Evolutionary conservation across 1,140 invertebrate species (phyloP), one percentile per base, ranked within the genome.

Genomic region (Euglossa dilemma): DNA sequence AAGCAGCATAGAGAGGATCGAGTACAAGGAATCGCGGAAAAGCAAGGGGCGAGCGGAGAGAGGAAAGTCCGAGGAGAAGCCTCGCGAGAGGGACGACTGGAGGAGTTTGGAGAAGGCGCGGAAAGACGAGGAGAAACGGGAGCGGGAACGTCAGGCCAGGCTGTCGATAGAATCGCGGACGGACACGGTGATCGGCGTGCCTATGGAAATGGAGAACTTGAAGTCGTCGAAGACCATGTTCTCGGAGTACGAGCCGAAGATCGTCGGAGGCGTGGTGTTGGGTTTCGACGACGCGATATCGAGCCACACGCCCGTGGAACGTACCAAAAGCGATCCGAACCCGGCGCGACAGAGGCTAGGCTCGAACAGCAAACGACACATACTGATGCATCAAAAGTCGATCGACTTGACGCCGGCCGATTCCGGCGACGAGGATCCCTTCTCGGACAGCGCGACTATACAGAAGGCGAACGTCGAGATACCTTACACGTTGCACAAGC

Each of bases 361-460:
- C 77, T 96, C 96, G 43, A 97, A 96, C 89, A 96, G 95, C 16
- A 95, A 97, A 50, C 95, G 97, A 5, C 96, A 97, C 91, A 95
- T 97, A 57, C 92, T 98, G n/a, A 97, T 97, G 95, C 97, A 98
- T 92, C 97, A 98, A 87, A 98, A 98, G 91, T 97, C 97, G 0
- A 97, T 98, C 83, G 97, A 98, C 91, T 93, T 97, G 11, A 97
- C 97, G 16, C 97, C 97, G 1, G 97, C 97, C 0, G 97, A 97
- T 92, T 97, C 97, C 1, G 97, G 97, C 50, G 97, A 97, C 89
- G 97, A 97, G 91, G 97, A 97, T 89, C 96, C 96, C 0, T 96
- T 97, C 50, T 95, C 94, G 18, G 95, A 95, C 76, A 93, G 92
- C 54, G 88, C 91, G 47, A 89, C 91, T 0, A 89, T 88, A 20